Evolutionary conservation across 23 tunicate species (phyloP).

Genomic region (Oikopleura dioica): DNA sequence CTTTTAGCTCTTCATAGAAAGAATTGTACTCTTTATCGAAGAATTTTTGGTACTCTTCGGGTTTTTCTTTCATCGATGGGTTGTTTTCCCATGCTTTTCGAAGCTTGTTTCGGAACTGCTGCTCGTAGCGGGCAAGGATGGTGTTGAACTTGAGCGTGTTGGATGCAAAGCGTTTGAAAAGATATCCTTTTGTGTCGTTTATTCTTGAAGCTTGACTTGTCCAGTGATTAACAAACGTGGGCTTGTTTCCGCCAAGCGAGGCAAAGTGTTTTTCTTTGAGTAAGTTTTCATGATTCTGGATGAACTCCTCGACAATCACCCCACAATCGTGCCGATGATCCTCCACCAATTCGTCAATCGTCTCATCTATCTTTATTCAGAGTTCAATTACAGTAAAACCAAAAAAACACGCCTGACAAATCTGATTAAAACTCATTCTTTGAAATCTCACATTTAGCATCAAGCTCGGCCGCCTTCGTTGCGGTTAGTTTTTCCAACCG

Average conservation of each 20-base stretch:
- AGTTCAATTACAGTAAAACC: too few species aligned
- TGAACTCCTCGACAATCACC: background rate
- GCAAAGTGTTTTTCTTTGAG: background rate
- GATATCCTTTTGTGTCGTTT: background rate
- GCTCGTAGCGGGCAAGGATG: background rate
- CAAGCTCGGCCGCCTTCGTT: background rate
- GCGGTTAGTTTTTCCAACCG: background rate
- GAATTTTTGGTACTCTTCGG: background rate
- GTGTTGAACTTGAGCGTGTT: background rate
- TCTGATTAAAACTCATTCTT: too few species aligned
- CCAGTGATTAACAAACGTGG: background rate
- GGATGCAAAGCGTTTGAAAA: background rate
- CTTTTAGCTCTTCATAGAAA: background rate
- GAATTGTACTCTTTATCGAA: background rate
- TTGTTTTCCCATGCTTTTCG: background rate
- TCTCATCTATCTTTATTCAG: background rate
- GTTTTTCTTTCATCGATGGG: background rate
- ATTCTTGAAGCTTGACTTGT: background rate
- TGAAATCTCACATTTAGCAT: background rate
- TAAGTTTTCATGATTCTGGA: background rate
- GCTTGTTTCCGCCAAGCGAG: background rate
- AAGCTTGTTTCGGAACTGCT: background rate
- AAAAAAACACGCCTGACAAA: too few species aligned
- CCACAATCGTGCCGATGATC: background rate
- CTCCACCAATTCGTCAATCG: background rate